Conservation (phyloP, 2,113 vertebrate species). For the Amazona guildingii region DNA sequence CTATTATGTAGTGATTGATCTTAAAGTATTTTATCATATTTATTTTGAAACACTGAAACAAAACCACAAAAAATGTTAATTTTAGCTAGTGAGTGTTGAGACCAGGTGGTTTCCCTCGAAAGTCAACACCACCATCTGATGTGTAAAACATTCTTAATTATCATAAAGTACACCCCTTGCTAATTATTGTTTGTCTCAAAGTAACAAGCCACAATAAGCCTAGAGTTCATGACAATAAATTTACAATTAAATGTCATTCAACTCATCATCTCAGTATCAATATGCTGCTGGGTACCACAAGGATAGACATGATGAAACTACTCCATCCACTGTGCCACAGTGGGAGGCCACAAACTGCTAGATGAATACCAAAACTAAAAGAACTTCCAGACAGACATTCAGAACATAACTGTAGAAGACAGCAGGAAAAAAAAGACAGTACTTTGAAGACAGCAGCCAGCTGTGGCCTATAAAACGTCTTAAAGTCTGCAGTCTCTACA, state of each 20-base stretch:
- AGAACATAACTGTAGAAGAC: neutral
- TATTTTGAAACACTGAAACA: neutral
- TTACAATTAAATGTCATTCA: neutral
- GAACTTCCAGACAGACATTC: neutral
- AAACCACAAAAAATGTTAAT: neutral
- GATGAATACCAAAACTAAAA: neutral
- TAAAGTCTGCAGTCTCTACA: neutral
- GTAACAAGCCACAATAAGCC: neutral
- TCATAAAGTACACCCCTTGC: neutral
- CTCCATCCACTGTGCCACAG: neutral
- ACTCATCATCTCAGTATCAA: neutral
- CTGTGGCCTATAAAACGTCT: neutral
- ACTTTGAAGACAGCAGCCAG: neutral
- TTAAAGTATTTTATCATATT: neutral
- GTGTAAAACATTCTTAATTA: slow-evolving; percentile 47
- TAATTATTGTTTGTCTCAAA: slow-evolving; percentile 42
- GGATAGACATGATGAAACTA: neutral
- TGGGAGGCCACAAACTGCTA: neutral
- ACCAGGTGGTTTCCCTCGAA: slow-evolving; percentile 49
- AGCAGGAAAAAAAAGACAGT: neutral
- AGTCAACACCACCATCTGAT: slow-evolving; percentile 62
- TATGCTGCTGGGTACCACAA: neutral
- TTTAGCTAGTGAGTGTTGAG: neutral
- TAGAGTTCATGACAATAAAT: neutral
- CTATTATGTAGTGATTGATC: neutral